phyloP scores from a whole-genome alignment of 2,888 invertebrate species.

The Folsomia candida region DNA sequence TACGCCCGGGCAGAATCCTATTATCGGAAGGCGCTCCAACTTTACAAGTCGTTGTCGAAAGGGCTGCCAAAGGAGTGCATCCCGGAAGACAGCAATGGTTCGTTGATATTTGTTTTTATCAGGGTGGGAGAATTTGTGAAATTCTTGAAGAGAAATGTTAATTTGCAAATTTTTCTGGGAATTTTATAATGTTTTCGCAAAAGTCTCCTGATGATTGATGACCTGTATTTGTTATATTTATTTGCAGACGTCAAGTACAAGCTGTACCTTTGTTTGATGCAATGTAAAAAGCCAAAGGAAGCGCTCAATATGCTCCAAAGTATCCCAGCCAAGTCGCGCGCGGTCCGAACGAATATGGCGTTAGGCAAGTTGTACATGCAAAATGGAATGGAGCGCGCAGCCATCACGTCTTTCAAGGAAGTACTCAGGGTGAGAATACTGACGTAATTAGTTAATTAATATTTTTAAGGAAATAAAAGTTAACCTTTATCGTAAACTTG shows the following conservation, averaged over 20 bases:
- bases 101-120: background rate
- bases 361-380: conserved; percentile 70
- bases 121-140: background rate
- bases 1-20: conserved; percentile 68
- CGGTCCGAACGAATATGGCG: conserved; percentile 72
- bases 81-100: conserved; percentile 57
- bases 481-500: conserved; percentile 29
- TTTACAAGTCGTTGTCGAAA: conserved; percentile 62
- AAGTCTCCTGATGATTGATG: background rate
- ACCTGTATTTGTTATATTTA: background rate
- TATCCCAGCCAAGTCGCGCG: conserved; percentile 65
- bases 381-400: conserved; percentile 68
- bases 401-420: conserved; percentile 73
- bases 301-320: conserved; percentile 60
- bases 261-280: conserved; percentile 67
- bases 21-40: conserved; percentile 65
- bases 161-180: background rate
- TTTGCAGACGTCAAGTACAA: conserved; percentile 67
- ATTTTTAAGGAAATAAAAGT: background rate
- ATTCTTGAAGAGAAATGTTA: conserved; percentile 7
- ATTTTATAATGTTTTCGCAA: background rate
- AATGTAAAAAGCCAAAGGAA: conserved; percentile 65
- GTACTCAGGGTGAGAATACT: conserved; percentile 64
- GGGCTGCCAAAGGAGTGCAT: conserved; percentile 56
- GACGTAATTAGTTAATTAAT: background rate